Base-by-base conservation (phyloP, 1,140 invertebrate species). In the Diuraphis noxia region DNA sequence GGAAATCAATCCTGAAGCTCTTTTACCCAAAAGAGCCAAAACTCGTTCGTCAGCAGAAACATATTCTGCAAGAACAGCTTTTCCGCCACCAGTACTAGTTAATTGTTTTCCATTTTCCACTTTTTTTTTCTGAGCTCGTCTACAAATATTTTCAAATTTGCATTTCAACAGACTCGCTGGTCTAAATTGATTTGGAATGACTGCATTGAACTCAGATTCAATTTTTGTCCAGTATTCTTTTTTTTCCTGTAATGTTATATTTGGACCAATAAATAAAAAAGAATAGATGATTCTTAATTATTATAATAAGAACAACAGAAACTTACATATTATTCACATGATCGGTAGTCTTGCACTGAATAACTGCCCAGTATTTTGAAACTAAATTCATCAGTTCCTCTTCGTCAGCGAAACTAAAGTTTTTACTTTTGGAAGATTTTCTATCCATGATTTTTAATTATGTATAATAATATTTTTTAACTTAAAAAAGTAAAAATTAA, bases 51-150 rank as follows among this genome's bases (percentile, higher is more conserved):
- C 81, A 0, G 9, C 10, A 13, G 81, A 82, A 23, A 0, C 40
- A 41, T 17, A 82, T n/a, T 82, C 81, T 30, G 1, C 25, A 1
- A 82, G 30, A 82, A 30, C 13, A 82, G 81, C 81, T 82, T 82
- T 82, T 2, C 38, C 81, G 30, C 81, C 81, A 13, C 81, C 38
- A 38, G 79, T 81, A 9, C 21, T 40, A 7, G 36, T 0, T 3
- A 38, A 5, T 40, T 81, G 34, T 5, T 30, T 82, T 41, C 21
- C 25, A 82, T 82, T 82, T 82, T 82, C 23, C 10, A 25, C 40
- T n/a, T 82, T 82, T 41, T 82, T 82, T 41, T 82, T 82, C n/a
- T 82, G 81, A 41, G 81, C 40, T 82, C 81, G 81, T 82, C 81
- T 40, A n/a, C 81, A 82, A 2, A 82, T 82, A 82, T 82, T 82